Base-by-base conservation (phyloP, 2,113 vertebrate genomes). In the Oncorhynchus clarkii region DNA sequence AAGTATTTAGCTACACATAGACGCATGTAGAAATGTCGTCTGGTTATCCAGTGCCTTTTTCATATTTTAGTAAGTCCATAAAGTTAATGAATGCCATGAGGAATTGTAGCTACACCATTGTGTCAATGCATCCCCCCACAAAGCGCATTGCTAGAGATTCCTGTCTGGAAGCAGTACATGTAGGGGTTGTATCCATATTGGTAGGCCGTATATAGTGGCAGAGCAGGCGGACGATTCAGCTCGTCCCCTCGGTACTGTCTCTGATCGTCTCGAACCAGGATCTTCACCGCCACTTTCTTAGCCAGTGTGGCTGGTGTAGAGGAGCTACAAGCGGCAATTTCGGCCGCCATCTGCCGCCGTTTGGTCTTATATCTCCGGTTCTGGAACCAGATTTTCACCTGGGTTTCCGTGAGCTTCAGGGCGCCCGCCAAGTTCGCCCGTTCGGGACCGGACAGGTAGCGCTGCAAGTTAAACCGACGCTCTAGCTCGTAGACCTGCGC, bases 301-400 rank as follows among this genome's bases (percentile, higher is more conserved):
- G 84, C 91, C 31, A 84, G 80, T 27, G 68, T 29, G 67, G 80
- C 71, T 0, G 72, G 69, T 14, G 80, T 73, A 29, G 81, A 85
- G 0, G 80, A 72, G 69, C 70, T 45, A 70, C 64, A 79, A 2
- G 72, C 80, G 0, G 72, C 74, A 22, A 91, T 29, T 62, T 93
- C 91, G 2, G 85, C 73, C 1, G 86, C 87, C 74, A 91, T 88
- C 76, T 92, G 90, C 0, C 92, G 90, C 75, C 93, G 91, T 81
- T 95, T 95, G 62, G 93, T 95, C 88, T 95, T 95, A 78, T 95
- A 95, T 70, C 94, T 92, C 82, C 94, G 80, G 87, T 95, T 95
- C 84, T 95, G 94, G 79, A 95, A 95, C 94, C 94, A 95, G 80
- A 94, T 95, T 73, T 95, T 95, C 31, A 95, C 93, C 80, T 95